Evolutionary conservation across 2,113 vertebrate genomes (phyloP).

Genomic region (Myxocyprinus asiaticus): DNA sequence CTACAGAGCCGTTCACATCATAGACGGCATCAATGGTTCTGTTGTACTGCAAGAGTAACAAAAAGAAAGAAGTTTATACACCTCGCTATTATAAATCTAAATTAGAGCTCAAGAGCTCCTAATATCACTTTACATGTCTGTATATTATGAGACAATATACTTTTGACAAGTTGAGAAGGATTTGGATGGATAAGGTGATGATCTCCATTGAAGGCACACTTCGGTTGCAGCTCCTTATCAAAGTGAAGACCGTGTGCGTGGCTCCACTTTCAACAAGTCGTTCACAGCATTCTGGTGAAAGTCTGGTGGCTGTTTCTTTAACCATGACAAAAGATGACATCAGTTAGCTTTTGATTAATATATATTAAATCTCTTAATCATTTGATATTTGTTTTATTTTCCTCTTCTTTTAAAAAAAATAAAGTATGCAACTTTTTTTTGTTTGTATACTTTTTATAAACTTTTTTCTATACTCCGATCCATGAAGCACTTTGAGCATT

Average conservation of each 20-base stretch:
- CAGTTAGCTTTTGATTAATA: no score
- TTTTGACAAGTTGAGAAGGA: slow-evolving; percentile 95
- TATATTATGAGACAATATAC: slow-evolving; percentile 65
- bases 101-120: no score
- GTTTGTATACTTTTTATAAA: no score
- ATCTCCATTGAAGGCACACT: slow-evolving; percentile 95
- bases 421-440: no score
- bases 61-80: no score
- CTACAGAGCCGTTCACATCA: slow-evolving; percentile 80
- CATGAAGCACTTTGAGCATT: no score
- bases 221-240: slow-evolving; percentile 91
- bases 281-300: slow-evolving; percentile 90
- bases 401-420: no score
- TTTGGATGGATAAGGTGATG: slow-evolving; percentile 85
- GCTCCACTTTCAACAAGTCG: slow-evolving; percentile 85
- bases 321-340: background rate
- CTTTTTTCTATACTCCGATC: no score
- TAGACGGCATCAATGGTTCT: slow-evolving; percentile 84
- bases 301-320: slow-evolving; percentile 84
- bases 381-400: no score
- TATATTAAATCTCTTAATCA: no score
- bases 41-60: slow-evolving; percentile 76
- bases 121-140: no score
- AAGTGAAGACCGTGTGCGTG: slow-evolving; percentile 77
- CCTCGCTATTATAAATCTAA: no score